phyloP scores from a whole-genome alignment of 2,113 vertebrate species.

The Istiophorus platypterus region DNA sequence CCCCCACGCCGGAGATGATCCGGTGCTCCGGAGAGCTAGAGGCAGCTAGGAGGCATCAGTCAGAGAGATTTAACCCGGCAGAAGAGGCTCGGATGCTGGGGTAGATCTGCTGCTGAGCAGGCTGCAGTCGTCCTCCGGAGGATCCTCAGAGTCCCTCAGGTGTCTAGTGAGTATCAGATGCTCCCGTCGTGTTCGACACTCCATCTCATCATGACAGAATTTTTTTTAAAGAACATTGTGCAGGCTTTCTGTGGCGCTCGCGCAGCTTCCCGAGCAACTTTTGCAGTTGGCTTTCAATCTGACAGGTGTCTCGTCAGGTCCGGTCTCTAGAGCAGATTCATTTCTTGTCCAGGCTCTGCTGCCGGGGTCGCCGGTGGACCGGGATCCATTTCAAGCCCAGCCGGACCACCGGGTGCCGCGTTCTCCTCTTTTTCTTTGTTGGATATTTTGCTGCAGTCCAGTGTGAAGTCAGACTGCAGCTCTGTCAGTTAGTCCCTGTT shows the following conservation, averaged over 20 bases:
- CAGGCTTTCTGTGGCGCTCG: neutral
- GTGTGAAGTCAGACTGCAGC: conserved; percentile 1
- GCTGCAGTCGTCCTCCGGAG: neutral
- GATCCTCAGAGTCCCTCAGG: neutral
- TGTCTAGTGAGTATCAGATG: conserved; percentile 17
- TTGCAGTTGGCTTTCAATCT: neutral
- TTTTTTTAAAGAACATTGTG: too few species aligned
- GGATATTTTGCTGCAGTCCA: conserved; percentile 34
- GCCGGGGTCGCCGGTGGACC: neutral
- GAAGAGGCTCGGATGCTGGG: conserved; percentile 12
- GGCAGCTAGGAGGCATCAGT: conserved; percentile 32
- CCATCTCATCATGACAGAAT: neutral
- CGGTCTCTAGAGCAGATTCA: neutral
- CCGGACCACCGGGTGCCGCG: neutral
- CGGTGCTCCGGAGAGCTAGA: conserved; percentile 8
- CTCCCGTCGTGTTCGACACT: neutral
- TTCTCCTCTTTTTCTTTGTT: neutral
- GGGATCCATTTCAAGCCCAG: neutral
- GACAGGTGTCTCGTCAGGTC: neutral
- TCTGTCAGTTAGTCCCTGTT: neutral
- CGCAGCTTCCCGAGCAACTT: neutral
- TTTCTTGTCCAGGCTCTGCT: neutral
- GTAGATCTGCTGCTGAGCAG: conserved; percentile 45
- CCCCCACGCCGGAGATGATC: conserved; percentile 32
- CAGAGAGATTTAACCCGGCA: conserved; percentile 46